These are phyloP conservation scores for Lucifuga dentata DNA, from an alignment of 2,113 vertebrate species.

Conservation along the genomic window DNA sequence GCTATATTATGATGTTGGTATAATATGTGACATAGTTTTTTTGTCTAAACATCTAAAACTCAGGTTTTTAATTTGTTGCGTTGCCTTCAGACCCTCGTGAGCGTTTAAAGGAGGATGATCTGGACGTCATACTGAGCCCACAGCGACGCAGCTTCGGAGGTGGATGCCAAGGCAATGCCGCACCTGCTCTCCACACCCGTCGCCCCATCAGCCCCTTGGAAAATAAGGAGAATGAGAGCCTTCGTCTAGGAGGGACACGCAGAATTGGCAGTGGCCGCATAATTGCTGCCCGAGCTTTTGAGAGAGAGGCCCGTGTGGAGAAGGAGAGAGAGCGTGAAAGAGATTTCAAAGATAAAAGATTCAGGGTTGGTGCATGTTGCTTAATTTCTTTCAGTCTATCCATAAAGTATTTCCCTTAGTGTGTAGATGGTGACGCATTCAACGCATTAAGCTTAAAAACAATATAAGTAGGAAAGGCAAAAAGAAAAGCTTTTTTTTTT, in stretches of 20 bases:
- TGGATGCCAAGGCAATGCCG: slow-evolving; percentile 90
- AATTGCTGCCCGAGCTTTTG: slow-evolving; percentile 90
- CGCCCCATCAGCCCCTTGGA: slow-evolving; percentile 91
- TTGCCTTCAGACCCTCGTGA: slow-evolving; percentile 91
- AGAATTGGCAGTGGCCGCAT: slow-evolving; percentile 97
- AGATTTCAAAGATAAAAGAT: slow-evolving; percentile 96
- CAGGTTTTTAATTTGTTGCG: neutral
- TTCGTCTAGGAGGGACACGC: slow-evolving; percentile 88
- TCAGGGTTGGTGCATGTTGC: slow-evolving; percentile 85
- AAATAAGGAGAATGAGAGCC: slow-evolving; percentile 91
- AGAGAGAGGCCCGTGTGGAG: slow-evolving; percentile 90
- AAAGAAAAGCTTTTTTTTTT: no score
- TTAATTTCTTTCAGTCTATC: neutral
- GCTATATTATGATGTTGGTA: neutral
- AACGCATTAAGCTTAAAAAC: no score
- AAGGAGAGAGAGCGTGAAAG: slow-evolving; percentile 92
- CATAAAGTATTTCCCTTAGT: neutral
- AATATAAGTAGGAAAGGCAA: no score
- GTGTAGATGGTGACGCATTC: neutral
- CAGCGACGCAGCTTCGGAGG: slow-evolving; percentile 97
- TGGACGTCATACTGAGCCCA: slow-evolving; percentile 95
- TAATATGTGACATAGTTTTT: neutral
- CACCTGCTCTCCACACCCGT: slow-evolving; percentile 82
- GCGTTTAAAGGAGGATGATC: slow-evolving; percentile 95
- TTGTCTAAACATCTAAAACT: neutral